Evolutionary conservation across 1,140 invertebrate species (phyloP).

Genomic region (Agrilus planipennis): DNA sequence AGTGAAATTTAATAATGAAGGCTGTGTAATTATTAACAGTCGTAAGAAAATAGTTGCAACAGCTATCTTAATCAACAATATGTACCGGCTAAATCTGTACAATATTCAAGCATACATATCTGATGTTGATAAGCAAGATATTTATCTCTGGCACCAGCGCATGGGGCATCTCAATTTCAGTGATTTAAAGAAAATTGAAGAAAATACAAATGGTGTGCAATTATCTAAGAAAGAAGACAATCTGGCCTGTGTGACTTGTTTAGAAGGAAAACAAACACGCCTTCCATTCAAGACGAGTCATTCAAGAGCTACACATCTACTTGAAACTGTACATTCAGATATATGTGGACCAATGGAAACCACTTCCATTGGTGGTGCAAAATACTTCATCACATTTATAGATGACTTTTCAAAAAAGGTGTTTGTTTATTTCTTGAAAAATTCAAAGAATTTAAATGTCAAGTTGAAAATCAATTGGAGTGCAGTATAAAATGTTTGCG

Average conservation of each 20-base stretch:
- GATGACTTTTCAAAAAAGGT: slow-evolving; percentile 31
- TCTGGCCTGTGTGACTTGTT: slow-evolving; percentile 13
- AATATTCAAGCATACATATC: too few relatives aligned
- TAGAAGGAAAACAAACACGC: slow-evolving; percentile 12
- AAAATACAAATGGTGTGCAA: too few relatives aligned
- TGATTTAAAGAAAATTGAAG: not conserved
- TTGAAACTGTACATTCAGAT: slow-evolving; percentile 25
- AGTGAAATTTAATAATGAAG: too few relatives aligned
- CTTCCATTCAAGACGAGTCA: slow-evolving; percentile 13
- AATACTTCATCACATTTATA: slow-evolving; percentile 29
- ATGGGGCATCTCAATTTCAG: not conserved
- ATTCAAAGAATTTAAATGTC: too few relatives aligned
- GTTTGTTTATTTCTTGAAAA: too few relatives aligned
- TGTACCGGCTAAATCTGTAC: too few relatives aligned
- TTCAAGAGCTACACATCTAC: slow-evolving; percentile 8
- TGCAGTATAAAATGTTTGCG: too few relatives aligned
- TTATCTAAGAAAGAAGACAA: slow-evolving; percentile 4
- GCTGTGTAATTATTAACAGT: too few relatives aligned
- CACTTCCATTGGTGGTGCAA: slow-evolving; percentile 17
- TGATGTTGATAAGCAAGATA: too few relatives aligned
- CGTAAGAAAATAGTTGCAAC: too few relatives aligned
- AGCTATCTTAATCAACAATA: too few relatives aligned
- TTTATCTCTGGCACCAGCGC: not conserved
- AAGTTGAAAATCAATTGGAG: too few relatives aligned
- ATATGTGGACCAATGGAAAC: slow-evolving; percentile 27